These are phyloP conservation scores for Notoglanidium macrostoma DNA, from an alignment of 2,797 vertebrate species.

Conservation along the genomic window DNA sequence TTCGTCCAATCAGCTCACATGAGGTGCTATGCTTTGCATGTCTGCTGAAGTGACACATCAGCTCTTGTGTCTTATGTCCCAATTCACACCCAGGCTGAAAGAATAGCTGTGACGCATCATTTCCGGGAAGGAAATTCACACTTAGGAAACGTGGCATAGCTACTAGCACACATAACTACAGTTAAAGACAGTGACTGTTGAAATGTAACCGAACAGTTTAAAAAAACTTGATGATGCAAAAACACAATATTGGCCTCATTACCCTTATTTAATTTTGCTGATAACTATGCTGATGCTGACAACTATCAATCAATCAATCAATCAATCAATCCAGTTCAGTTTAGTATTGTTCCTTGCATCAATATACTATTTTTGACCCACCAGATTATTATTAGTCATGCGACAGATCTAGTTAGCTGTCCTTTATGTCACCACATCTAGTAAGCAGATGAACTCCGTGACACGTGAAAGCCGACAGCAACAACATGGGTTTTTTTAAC, in stretches of 20 bases:
- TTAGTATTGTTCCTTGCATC: background rate
- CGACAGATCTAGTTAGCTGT: background rate
- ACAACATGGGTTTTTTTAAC: background rate
- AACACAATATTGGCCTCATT: too few species aligned
- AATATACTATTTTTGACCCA: too few species aligned
- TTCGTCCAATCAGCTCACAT: background rate
- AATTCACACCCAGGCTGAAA: background rate
- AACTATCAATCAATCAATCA: too few species aligned
- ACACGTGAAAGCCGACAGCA: background rate
- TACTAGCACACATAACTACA: background rate
- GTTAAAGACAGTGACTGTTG: background rate
- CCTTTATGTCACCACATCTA: background rate
- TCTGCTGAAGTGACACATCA: background rate
- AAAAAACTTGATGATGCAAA: background rate
- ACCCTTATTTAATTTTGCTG: background rate
- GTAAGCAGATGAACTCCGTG: background rate
- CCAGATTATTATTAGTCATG: background rate
- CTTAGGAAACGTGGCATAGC: background rate
- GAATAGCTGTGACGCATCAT: background rate
- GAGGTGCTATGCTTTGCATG: background rate
- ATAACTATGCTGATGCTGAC: too few species aligned
- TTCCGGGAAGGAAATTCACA: conserved; percentile 29
- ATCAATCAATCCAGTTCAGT: background rate
- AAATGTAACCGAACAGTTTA: background rate
- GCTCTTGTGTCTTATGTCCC: background rate